phyloP scores from a whole-genome alignment of 53 echinoderm and acorn worm species.

The Antedon mediterranea region DNA sequence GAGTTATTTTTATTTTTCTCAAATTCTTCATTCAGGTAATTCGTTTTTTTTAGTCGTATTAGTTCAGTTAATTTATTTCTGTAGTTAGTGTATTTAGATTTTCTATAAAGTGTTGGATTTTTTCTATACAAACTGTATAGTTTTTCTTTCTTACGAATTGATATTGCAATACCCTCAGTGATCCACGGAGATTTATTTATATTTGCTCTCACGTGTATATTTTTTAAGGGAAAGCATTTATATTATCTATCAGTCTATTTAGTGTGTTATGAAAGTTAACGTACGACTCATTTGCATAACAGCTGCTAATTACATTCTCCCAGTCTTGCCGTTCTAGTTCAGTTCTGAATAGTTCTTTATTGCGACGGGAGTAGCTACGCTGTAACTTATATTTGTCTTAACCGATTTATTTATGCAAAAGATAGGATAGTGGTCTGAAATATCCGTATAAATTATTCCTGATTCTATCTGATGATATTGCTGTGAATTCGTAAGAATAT shows the following conservation, averaged over 20 bases:
- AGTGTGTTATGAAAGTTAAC: neutral
- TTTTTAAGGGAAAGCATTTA: neutral
- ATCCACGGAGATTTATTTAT: neutral
- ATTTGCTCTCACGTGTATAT: neutral
- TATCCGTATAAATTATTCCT: neutral
- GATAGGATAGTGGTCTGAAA: neutral
- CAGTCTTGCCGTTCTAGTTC: neutral
- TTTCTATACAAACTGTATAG: neutral
- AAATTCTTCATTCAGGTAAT: neutral
- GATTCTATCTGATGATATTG: too few species aligned
- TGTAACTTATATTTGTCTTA: neutral
- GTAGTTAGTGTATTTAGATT: neutral
- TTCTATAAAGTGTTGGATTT: neutral
- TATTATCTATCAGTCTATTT: neutral
- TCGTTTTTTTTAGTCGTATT: neutral
- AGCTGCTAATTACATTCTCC: neutral
- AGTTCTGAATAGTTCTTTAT: neutral
- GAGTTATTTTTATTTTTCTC: neutral
- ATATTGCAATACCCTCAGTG: neutral
- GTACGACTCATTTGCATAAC: neutral
- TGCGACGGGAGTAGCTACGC: neutral
- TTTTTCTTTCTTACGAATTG: neutral
- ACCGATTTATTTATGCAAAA: neutral
- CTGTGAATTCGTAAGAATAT: too few species aligned
- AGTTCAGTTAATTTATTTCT: neutral